Evolutionary conservation across 1,140 invertebrate species (phyloP).

Genomic region (Drusus annulatus): DNA sequence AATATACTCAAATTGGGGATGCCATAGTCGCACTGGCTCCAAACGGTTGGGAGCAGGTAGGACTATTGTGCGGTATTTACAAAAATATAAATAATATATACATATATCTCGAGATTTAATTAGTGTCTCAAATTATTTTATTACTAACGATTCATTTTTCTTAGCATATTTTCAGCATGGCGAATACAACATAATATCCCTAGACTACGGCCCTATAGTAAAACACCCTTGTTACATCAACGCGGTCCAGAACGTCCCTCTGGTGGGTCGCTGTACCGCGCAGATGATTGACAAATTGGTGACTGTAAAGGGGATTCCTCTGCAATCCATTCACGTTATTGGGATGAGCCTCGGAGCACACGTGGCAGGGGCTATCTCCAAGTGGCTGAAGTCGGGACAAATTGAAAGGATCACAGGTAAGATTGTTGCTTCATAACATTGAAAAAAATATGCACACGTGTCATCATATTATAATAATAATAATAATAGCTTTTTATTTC

Average conservation of each 20-base stretch:
- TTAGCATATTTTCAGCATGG: constrained; percentile 71
- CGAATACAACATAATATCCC: constrained; percentile 75
- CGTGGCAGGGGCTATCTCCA: constrained; percentile 85
- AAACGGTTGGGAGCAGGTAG: no score
- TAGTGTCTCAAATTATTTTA: no score
- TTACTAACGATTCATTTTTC: no score
- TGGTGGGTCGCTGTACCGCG: constrained; percentile 74
- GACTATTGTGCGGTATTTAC: no score
- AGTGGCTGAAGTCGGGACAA: constrained; percentile 69
- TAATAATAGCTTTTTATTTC: no score
- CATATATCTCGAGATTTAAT: no score
- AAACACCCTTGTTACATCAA: constrained; percentile 73
- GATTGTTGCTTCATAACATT: not conserved
- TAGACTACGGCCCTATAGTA: constrained; percentile 74
- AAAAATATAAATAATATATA: no score
- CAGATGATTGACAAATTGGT: constrained; percentile 77
- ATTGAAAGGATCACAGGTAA: constrained; percentile 72
- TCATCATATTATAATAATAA: no score
- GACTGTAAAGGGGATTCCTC: constrained; percentile 68
- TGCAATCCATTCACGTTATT: constrained; percentile 85
- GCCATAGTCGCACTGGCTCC: no score
- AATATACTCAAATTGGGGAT: no score
- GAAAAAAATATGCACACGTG: no score
- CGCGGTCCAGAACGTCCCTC: constrained; percentile 71
- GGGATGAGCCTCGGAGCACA: constrained; percentile 94